Conservation (phyloP, 2,888 invertebrate genomes). For the Drosophila paracracens region DNA sequence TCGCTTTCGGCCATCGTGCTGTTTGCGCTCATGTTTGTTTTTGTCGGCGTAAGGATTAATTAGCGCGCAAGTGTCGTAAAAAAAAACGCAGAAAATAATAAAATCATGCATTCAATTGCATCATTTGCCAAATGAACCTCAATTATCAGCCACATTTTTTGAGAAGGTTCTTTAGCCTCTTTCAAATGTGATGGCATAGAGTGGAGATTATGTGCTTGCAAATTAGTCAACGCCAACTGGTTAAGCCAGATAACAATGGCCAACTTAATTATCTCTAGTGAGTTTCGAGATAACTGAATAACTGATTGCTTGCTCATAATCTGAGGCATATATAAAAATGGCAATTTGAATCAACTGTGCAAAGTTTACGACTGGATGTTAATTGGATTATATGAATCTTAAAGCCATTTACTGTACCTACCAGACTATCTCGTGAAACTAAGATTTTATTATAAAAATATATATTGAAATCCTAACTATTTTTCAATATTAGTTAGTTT, state of each 20-base stretch:
- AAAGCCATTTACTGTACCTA: not conserved
- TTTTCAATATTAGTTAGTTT: not conserved
- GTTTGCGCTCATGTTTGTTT: constrained; percentile 64
- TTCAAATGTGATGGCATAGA: constrained; percentile 22
- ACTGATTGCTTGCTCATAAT: constrained; percentile 1
- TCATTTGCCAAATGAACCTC: constrained; percentile 73
- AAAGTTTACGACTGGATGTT: not conserved
- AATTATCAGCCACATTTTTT: constrained; percentile 56
- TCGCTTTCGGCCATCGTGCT: constrained; percentile 23
- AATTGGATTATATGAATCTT: not conserved
- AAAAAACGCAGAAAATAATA: constrained; percentile 51
- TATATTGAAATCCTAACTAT: not conserved
- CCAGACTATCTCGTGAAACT: not conserved
- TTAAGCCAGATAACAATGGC: constrained; percentile 39
- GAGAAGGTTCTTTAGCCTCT: constrained; percentile 53
- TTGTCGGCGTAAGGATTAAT: constrained; percentile 81
- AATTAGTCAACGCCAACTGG: constrained; percentile 36
- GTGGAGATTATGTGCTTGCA: constrained; percentile 33
- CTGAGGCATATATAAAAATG: not conserved
- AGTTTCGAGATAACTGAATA: constrained; percentile 15
- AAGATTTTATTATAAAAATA: not conserved
- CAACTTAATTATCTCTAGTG: constrained; percentile 9
- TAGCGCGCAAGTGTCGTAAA: constrained; percentile 80
- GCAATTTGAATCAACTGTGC: not conserved
- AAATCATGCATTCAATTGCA: constrained; percentile 79